Base-by-base conservation (phyloP, 2,888 invertebrate genomes). In the Melinaea menophilus region DNA sequence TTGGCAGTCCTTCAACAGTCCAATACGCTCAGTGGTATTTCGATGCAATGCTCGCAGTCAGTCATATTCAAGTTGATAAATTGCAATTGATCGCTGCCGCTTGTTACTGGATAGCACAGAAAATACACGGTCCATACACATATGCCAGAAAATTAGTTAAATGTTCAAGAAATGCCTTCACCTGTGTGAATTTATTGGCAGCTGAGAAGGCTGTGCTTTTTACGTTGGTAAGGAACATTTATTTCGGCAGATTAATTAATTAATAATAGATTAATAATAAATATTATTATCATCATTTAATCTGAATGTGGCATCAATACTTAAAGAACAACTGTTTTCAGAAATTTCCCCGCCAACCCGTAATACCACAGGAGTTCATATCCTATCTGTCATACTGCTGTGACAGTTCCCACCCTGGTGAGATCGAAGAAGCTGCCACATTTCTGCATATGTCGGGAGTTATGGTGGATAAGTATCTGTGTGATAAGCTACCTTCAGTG, bases 21-120 rank as follows among this genome's bases (percentile, higher is more conserved):
- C 88, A 88, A 69, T 71, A 82, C 4, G 85, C 90, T 0, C 74
- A 77, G 46, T 87, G 87, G 85, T 89, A 83, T 68, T 70, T 89
- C 2, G 90, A 90, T 65, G 72, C 80, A 0, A 67, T 86, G 41
- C 64, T 87, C 13, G 71, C 76, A 4, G 68, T 66, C 0, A 71
- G 70, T 0, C 54, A 67, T 0, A 77, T 88, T 0, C 66, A 72
- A 4, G 9, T 84, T 0, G 74, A 80, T 1, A 79, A 80, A 47
- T 68, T 89, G n/a, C 89, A 88, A 72, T 65, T 86, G 3, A 69
- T 84, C 0, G 81, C 84, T 1, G 78, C 87, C 1, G 88, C 88
- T 3, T 85, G 87, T 62, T 86, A 78, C 70, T 90, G 89, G 90
- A 81, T 89, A 57, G 82, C 88, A 0, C 78, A 80, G 72, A 90